Evolutionary conservation across 2,113 vertebrate species (phyloP), one percentile per base, ranked within the genome.

Genomic region (Esox niger): DNA sequence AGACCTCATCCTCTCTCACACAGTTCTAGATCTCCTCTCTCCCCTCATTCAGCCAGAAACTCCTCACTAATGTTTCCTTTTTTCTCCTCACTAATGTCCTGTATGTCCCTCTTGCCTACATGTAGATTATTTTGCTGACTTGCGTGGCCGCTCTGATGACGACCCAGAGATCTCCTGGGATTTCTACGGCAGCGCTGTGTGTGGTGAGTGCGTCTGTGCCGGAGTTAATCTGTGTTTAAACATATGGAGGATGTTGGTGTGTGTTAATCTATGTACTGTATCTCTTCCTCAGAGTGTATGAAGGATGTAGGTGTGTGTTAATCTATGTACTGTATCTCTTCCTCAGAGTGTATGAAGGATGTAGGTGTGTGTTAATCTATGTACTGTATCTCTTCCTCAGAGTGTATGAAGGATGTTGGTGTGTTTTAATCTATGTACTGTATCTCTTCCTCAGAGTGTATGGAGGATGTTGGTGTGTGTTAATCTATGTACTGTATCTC

Each of bases 41-140:
- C 4, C 27, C 33, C 10, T 6, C 6, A n/a, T n/a, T n/a, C n/a
- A n/a, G n/a, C n/a, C n/a, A n/a, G n/a, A n/a, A n/a, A n/a, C n/a
- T n/a, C n/a, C n/a, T n/a, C n/a, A n/a, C n/a, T n/a, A n/a, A n/a
- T n/a, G n/a, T n/a, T n/a, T n/a, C n/a, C n/a, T n/a, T n/a, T n/a
- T n/a, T n/a, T n/a, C n/a, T n/a, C n/a, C 17, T 64, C 43, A n/a
- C 75, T 52, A 27, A 33, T 64, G 59, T 30, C 1, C 30, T 46
- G 21, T 60, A 47, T 61, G 47, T 10, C 70, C 54, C 35, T 27
- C 43, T 49, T 23, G 27, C 81, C 71, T 88, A 82, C 87, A 86
- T 83, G 71, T 86, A 98, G 96, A 97, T 91, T 98, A 97, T 89
- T 95, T 98, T 88, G 94, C 92, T 80, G 95, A 98, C 92, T 92